Evolutionary conservation across 1,140 invertebrate species (phyloP).

Genomic region (Drosophila lowei): DNA sequence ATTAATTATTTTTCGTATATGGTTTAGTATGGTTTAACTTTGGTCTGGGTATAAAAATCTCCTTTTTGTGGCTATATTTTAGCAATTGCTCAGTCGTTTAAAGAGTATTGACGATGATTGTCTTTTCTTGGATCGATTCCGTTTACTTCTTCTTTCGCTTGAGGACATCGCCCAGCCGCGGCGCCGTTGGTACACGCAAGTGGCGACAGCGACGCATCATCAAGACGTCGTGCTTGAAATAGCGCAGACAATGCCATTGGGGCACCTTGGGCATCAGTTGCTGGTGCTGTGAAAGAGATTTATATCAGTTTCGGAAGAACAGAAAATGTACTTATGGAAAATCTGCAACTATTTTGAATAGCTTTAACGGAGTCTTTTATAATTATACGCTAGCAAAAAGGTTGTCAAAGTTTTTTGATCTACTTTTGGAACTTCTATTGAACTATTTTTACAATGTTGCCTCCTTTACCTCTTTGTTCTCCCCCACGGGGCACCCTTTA

Average conservation of each 20-base stretch:
- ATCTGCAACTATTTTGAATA: no score
- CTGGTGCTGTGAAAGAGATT: conserved; percentile 57
- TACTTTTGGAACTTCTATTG: neutral
- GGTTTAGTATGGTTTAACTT: conserved; percentile 83
- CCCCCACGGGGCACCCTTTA: conserved; percentile 21
- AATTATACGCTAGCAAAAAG: neutral
- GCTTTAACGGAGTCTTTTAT: no score
- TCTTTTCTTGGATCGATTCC: conserved; percentile 28
- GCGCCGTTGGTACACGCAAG: conserved; percentile 74
- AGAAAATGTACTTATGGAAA: neutral
- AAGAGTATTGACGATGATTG: conserved; percentile 43
- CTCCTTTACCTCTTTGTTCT: neutral
- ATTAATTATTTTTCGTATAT: conserved; percentile 38
- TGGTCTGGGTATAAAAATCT: conserved; percentile 73
- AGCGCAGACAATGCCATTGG: conserved; percentile 91
- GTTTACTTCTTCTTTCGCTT: conserved; percentile 73
- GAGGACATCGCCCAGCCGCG: conserved; percentile 72
- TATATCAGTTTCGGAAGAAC: neutral
- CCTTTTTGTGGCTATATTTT: conserved; percentile 60
- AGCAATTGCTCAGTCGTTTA: conserved; percentile 69
- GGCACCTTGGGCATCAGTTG: conserved; percentile 85
- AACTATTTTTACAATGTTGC: conserved; percentile 6
- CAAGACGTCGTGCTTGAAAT: conserved; percentile 88
- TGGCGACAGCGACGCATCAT: conserved; percentile 88
- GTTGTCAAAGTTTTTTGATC: conserved; percentile 1